These are phyloP conservation scores for Cydia splendana DNA, from an alignment of 1,140 invertebrate species.

Conservation along the genomic window DNA sequence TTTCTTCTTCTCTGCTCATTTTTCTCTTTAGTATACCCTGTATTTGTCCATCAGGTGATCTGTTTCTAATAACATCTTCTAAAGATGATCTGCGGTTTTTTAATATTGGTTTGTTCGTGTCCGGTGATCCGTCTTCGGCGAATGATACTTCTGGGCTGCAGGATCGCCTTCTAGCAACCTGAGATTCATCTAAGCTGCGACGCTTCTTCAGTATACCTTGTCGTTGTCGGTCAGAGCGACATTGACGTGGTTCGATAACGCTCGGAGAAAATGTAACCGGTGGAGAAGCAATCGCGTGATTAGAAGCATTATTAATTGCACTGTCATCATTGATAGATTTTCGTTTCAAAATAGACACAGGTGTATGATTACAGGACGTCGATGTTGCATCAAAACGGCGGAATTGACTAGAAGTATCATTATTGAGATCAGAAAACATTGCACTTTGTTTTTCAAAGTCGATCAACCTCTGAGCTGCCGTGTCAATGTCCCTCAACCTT, in stretches of 20 bases:
- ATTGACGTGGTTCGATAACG: slow-evolving; percentile 81
- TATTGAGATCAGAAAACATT: slow-evolving; percentile 77
- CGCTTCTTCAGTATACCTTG: slow-evolving; percentile 91
- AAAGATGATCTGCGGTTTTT: slow-evolving; percentile 85
- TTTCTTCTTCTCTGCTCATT: slow-evolving; percentile 77
- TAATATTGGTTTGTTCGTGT: slow-evolving; percentile 83
- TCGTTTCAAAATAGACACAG: slow-evolving; percentile 89
- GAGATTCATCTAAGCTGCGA: slow-evolving; percentile 88
- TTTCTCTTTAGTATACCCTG: slow-evolving; percentile 78
- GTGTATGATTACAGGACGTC: slow-evolving; percentile 74
- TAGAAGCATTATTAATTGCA: slow-evolving; percentile 77
- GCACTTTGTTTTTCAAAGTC: slow-evolving; percentile 79
- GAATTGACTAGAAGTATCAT: slow-evolving; percentile 75
- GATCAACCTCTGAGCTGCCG: slow-evolving; percentile 76
- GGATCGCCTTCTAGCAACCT: slow-evolving; percentile 84
- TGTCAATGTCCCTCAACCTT: slow-evolving; percentile 76
- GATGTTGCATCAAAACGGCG: slow-evolving; percentile 67
- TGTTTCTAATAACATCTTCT: slow-evolving; percentile 83
- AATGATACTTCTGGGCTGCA: slow-evolving; percentile 85
- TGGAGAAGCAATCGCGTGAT: slow-evolving; percentile 80
- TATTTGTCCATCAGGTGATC: slow-evolving; percentile 80
- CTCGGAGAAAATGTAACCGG: slow-evolving; percentile 86
- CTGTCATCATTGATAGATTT: slow-evolving; percentile 85
- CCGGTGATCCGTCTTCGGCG: slow-evolving; percentile 80
- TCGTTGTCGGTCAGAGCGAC: slow-evolving; percentile 79